phyloP scores from a whole-genome alignment of 2,113 vertebrate genomes.

The Pseudorectes ferrugineus region DNA sequence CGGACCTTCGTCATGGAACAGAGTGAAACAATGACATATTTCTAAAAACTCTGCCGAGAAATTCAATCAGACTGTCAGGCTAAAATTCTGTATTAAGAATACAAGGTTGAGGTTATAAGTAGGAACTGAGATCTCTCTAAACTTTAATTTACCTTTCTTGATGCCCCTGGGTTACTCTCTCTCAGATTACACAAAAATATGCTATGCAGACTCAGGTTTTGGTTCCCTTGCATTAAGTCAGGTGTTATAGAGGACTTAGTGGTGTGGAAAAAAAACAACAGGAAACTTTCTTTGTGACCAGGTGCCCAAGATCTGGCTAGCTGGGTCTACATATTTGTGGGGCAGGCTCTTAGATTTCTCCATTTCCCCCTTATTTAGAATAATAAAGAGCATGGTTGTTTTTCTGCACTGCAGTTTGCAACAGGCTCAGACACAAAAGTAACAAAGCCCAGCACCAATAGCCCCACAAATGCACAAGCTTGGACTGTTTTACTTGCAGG shows the following conservation, averaged over 20 bases:
- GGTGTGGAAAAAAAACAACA: background rate
- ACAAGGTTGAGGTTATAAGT: background rate
- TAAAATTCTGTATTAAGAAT: background rate
- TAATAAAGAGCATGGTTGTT: background rate
- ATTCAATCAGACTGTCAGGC: background rate
- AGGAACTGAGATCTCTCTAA: background rate
- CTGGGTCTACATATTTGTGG: background rate
- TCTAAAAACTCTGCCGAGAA: background rate
- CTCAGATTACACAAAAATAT: background rate
- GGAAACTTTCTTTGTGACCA: background rate
- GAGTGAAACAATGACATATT: background rate
- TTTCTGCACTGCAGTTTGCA: background rate
- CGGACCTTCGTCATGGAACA: background rate
- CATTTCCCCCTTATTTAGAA: background rate
- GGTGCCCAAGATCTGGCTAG: background rate
- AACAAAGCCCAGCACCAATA: background rate
- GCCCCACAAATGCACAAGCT: background rate
- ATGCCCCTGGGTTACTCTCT: background rate
- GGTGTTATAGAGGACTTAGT: background rate
- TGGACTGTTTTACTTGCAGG: background rate
- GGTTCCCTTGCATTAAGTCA: background rate
- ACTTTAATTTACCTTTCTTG: background rate
- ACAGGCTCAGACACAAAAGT: background rate
- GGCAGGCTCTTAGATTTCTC: background rate
- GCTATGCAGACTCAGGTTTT: background rate